Evolutionary conservation across 2,797 vertebrate species (phyloP).

Genomic region (Dromococcyx pavoninus): DNA sequence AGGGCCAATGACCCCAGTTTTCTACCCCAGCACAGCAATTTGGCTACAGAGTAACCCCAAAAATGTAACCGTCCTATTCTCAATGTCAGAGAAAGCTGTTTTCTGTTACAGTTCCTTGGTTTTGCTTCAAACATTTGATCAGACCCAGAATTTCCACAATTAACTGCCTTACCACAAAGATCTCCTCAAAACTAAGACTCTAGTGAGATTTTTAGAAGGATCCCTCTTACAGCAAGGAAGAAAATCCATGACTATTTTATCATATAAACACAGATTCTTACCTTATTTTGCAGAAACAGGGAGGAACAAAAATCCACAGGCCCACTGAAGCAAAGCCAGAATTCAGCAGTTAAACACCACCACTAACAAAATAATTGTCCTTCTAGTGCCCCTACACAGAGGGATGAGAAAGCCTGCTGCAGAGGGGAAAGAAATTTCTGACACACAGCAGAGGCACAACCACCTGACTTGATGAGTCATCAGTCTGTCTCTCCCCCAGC

Average conservation of each 20-base stretch:
- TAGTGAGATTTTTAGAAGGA: background rate
- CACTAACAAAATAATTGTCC: background rate
- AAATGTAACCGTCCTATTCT: background rate
- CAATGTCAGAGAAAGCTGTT: background rate
- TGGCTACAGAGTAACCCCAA: background rate
- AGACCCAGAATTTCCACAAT: rapidly evolving
- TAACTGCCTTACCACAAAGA: background rate
- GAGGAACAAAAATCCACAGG: background rate
- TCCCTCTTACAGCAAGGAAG: background rate
- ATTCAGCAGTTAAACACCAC: conserved; percentile 3
- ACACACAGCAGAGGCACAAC: conserved; percentile 63
- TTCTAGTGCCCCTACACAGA: conserved; percentile 27
- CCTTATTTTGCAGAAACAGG: conserved; percentile 35
- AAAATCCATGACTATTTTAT: background rate
- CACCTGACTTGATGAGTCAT: conserved; percentile 73
- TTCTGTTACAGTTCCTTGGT: background rate
- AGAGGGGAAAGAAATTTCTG: conserved; percentile 53
- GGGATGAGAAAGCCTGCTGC: conserved; percentile 59
- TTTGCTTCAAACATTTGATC: background rate
- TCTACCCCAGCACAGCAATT: background rate
- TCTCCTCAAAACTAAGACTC: background rate
- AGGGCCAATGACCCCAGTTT: background rate
- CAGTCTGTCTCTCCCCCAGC: conserved; percentile 35
- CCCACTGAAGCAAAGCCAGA: background rate
- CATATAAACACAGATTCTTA: conserved; percentile 35